These are phyloP conservation scores for Coregonus ussuriensis DNA, from an alignment of 2,797 vertebrate species.

Conservation along the genomic window DNA sequence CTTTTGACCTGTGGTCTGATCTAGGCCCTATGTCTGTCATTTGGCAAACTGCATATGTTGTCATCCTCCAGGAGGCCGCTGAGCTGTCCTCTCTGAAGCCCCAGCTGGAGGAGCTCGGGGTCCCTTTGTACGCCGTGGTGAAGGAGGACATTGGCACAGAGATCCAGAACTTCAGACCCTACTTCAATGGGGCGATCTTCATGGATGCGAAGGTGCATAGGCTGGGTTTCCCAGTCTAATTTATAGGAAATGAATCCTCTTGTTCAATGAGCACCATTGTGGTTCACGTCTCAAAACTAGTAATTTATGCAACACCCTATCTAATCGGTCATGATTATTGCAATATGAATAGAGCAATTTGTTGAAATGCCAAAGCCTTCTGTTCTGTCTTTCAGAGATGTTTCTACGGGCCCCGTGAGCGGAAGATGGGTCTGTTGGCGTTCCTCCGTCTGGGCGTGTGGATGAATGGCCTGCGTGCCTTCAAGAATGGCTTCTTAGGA, in stretches of 20 bases:
- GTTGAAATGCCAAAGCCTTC: constrained; percentile 5
- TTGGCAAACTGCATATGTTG: background rate
- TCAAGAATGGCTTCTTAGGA: constrained; percentile 82
- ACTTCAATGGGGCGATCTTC: constrained; percentile 91
- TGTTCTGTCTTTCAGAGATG: constrained; percentile 71
- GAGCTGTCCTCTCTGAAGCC: constrained; percentile 93
- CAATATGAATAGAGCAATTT: background rate
- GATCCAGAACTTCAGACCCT: constrained; percentile 85
- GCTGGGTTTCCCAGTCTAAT: background rate
- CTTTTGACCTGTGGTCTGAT: background rate
- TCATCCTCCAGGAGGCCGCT: constrained; percentile 84
- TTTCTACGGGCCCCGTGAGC: constrained; percentile 87
- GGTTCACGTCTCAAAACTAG: background rate
- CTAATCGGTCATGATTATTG: background rate
- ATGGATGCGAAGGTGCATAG: constrained; percentile 87
- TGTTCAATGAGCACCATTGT: background rate
- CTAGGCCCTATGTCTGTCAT: background rate
- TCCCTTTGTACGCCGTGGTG: constrained; percentile 91
- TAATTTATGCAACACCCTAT: background rate
- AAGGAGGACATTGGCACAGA: constrained; percentile 90
- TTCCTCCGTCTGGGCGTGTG: constrained; percentile 86
- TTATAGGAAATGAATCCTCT: background rate
- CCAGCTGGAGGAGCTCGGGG: constrained; percentile 83
- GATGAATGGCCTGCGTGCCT: constrained; percentile 85
- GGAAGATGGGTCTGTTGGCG: constrained; percentile 83